These are phyloP conservation scores for Cirrhinus molitorella DNA, from an alignment of 2,797 vertebrate genomes.

Conservation along the genomic window DNA sequence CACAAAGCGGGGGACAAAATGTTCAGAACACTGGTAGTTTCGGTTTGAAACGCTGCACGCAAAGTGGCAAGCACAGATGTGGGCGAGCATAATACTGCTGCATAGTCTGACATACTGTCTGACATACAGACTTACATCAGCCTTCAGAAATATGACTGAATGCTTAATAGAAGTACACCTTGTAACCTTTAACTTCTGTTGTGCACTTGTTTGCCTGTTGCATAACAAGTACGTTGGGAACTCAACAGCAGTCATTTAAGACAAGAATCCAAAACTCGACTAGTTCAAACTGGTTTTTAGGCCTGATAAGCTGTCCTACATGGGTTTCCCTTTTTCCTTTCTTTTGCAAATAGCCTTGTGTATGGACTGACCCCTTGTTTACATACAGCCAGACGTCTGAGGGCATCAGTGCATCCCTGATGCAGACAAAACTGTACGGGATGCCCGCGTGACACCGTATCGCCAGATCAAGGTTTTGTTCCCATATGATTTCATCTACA, in stretches of 20 bases:
- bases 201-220: background rate
- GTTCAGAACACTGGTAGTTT: constrained; percentile 57
- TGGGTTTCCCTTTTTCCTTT: background rate
- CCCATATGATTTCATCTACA: constrained; percentile 31
- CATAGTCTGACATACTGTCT: too few relatives aligned
- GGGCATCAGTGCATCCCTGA: constrained; percentile 36
- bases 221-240: constrained; percentile 6
- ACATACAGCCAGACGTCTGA: constrained; percentile 34
- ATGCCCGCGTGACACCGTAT: background rate
- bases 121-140: background rate
- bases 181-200: background rate
- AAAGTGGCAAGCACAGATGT: constrained; percentile 30
- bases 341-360: background rate
- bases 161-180: background rate
- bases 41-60: constrained; percentile 36
- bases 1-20: constrained; percentile 53
- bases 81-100: constrained; percentile 23
- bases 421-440: background rate
- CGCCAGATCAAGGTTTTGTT: constrained; percentile 19
- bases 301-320: constrained; percentile 33
- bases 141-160: background rate
- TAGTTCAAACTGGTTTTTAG: constrained; percentile 19
- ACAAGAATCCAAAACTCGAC: constrained; percentile 7
- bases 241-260: background rate
- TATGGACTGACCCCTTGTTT: constrained; percentile 41